Conservation (phyloP, 2,888 invertebrate genomes). For the Macropis europaea region DNA sequence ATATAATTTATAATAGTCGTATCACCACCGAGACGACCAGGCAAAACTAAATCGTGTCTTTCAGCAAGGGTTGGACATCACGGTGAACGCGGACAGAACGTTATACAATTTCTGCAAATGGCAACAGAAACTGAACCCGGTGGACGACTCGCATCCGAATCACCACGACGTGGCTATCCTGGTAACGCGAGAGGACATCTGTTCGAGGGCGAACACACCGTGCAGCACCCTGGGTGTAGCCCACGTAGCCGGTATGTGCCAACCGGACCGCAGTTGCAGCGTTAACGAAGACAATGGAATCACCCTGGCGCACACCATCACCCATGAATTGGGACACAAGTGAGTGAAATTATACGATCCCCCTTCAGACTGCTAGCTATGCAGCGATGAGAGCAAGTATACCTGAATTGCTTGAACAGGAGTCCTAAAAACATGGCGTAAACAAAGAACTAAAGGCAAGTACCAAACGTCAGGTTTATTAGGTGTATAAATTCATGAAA, state of each 20-base stretch:
- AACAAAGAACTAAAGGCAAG: no score
- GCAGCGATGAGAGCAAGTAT: no score
- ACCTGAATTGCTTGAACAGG: no score
- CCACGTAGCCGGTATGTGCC: slow-evolving; percentile 85
- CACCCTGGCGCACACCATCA: slow-evolving; percentile 83
- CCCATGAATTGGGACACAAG: slow-evolving; percentile 88
- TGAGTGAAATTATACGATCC: slow-evolving; percentile 77
- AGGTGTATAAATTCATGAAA: no score
- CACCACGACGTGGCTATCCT: slow-evolving; percentile 95
- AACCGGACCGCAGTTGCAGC: slow-evolving; percentile 83
- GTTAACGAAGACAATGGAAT: slow-evolving; percentile 87
- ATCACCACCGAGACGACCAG: background rate
- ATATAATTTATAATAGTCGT: background rate
- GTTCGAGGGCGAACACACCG: slow-evolving; percentile 80
- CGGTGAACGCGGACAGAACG: slow-evolving; percentile 91
- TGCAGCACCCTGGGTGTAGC: slow-evolving; percentile 85
- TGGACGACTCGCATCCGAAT: slow-evolving; percentile 89
- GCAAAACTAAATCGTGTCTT: slow-evolving; percentile 17
- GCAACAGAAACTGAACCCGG: slow-evolving; percentile 86
- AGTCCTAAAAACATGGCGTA: no score
- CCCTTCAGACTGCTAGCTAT: no score
- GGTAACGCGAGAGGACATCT: slow-evolving; percentile 86
- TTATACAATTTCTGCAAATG: slow-evolving; percentile 91
- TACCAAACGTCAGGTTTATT: no score
- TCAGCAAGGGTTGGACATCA: slow-evolving; percentile 85